Evolutionary conservation across 1,140 invertebrate genomes (phyloP).

Genomic region (Holotrichia oblita): DNA sequence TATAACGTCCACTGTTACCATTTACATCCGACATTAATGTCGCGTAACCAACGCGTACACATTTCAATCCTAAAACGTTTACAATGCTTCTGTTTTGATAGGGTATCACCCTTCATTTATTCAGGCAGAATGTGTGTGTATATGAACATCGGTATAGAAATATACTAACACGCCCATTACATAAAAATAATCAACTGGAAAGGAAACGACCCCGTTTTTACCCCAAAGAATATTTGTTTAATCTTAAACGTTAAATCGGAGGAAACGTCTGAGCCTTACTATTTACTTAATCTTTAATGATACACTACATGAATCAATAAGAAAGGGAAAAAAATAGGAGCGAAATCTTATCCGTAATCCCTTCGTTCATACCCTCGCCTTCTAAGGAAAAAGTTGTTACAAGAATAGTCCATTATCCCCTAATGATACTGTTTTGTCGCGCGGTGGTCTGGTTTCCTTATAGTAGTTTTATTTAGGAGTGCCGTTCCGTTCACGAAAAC

Average conservation of each 20-base stretch:
- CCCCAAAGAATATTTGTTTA: not conserved
- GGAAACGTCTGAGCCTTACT: not conserved
- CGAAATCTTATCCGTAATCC: conserved; percentile 4
- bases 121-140: not conserved
- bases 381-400: conserved; percentile 4
- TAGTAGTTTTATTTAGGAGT: conserved; percentile 15
- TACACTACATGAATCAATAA: not conserved
- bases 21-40: conserved; percentile 6
- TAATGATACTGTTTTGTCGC: not conserved
- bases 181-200: conserved; percentile 13
- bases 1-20: conserved; percentile 13
- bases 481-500: not conserved
- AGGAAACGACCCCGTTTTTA: conserved; percentile 29
- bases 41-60: not conserved
- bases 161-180: not conserved
- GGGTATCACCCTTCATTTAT: conserved; percentile 23
- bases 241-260: conserved; percentile 4
- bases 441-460: not conserved
- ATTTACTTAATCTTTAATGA: conserved; percentile 31
- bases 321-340: not conserved
- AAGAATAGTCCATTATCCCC: conserved; percentile 34
- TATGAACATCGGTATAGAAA: not conserved
- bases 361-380: not conserved
- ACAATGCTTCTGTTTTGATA: conserved; percentile 8
- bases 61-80: conserved; percentile 20